Percentiles rank a stretch among this genome's conserved stretches.
These are phyloP conservation scores for Bicyclus anynana DNA, from an alignment of 1,140 invertebrate genomes.

Conservation along the genomic window DNA sequence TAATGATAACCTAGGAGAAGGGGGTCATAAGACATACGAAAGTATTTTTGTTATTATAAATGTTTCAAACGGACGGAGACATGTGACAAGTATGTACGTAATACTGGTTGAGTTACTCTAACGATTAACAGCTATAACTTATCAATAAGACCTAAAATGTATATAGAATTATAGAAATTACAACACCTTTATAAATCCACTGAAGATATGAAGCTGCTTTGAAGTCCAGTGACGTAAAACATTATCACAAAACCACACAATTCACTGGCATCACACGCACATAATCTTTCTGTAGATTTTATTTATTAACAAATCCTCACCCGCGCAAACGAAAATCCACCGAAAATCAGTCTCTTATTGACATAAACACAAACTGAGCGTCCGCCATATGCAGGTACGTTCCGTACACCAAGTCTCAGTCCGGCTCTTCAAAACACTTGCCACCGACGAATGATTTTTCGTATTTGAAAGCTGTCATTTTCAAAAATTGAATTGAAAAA, in stretches of 20 bases:
- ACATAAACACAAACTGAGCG: conserved; percentile 75
- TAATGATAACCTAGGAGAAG: conserved; percentile 48
- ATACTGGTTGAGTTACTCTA: background rate
- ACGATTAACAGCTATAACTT: conserved; percentile 16
- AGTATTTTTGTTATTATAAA: background rate
- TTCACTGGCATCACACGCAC: conserved; percentile 64
- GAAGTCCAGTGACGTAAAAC: conserved; percentile 59
- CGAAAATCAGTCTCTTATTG: conserved; percentile 73
- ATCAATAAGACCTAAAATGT: conserved; percentile 40
- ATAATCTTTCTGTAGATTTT: conserved; percentile 56
- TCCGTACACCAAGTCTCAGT: conserved; percentile 51
- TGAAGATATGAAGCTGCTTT: conserved; percentile 53
- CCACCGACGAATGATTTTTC: conserved; percentile 14
- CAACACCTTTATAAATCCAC: conserved; percentile 68
- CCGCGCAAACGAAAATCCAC: conserved; percentile 74
- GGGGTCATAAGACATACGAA: conserved; percentile 12
- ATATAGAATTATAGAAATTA: conserved; percentile 63
- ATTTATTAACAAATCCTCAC: conserved; percentile 64
- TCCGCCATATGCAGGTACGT: conserved; percentile 74
- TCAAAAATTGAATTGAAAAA: background rate
- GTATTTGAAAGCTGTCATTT: conserved; percentile 21
- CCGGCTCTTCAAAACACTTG: conserved; percentile 36
- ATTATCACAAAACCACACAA: conserved; percentile 69
- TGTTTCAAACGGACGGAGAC: background rate
- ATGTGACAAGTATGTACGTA: background rate